A percentile compares a stretch with the other conserved stretches of the same genome.
Evolutionary conservation across 2,797 vertebrate species (phyloP).

Genomic region (Schizothorax lantsangensis): DNA sequence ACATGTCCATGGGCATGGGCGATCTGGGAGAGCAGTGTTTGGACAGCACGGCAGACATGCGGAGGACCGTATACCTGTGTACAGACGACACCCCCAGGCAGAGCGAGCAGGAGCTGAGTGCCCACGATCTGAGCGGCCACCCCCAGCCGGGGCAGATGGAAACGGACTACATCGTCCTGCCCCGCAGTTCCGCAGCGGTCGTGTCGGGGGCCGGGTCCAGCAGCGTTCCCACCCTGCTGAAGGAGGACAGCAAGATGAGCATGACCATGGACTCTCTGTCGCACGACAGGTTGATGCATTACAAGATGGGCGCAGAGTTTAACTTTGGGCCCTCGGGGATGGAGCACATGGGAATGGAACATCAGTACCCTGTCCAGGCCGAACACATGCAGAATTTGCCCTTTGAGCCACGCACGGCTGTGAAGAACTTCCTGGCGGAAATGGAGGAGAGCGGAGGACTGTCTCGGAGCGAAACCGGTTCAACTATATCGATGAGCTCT

Average conservation of each 20-base stretch:
- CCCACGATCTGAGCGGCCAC: conserved; percentile 86
- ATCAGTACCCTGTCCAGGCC: conserved; percentile 82
- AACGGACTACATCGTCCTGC: conserved; percentile 99
- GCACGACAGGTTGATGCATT: conserved; percentile 96
- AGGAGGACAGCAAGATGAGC: conserved; percentile 96
- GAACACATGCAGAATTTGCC: conserved; percentile 97
- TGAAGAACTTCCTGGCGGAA: conserved; percentile 99
- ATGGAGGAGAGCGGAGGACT: conserved; percentile 94
- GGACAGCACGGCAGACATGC: conserved; percentile 88
- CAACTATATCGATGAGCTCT: conserved; percentile 99
- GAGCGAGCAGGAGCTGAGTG: conserved; percentile 89
- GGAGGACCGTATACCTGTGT: conserved; percentile 95
- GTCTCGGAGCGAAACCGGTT: conserved; percentile 96
- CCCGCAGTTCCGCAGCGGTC: conserved; percentile 76
- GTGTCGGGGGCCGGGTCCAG: conserved; percentile 71
- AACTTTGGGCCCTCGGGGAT: conserved; percentile 90
- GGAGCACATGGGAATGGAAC: conserved; percentile 98
- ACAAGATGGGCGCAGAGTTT: conserved; percentile 96
- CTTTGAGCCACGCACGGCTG: conserved; percentile 96
- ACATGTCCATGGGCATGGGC: conserved; percentile 93
- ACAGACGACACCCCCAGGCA: conserved; percentile 93
- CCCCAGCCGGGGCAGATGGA: conserved; percentile 90
- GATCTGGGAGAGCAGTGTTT: conserved; percentile 90
- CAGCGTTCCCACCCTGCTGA: conserved; percentile 88
- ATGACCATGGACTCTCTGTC: conserved; percentile 93